Evolutionary conservation across 92 coral and sea anemone species (phyloP), one percentile per base, ranked within the genome.

Genomic region (Pocillopora meandrina): DNA sequence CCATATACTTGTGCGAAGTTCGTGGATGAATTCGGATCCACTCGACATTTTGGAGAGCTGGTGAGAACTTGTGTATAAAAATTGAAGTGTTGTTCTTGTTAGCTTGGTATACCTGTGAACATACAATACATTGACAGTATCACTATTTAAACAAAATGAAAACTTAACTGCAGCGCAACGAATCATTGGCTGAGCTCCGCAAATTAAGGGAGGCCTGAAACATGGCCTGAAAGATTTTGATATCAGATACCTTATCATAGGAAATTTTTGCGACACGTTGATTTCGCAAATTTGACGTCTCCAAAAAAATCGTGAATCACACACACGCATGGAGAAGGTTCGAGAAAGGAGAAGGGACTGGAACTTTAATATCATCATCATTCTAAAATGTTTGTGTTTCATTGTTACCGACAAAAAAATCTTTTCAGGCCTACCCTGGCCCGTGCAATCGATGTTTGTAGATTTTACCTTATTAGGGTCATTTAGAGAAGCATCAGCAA

Each of bases 31-130:
- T 52, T 13, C 74, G 72, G n/a, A 83, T 56, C 20, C 34, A 17
- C 0, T 10, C 15, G 9, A 34, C 74, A 12, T 71, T 63, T 35
- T 1, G 61, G 57, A 74, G 55, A 42, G 86, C 72, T 49, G 56
- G 0, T 21, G 65, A 21, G 1, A 83, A 49, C 55, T 16, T 73
- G 72, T 74, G 61, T 62, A 52, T 62, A 13, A 61, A 80, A 0
- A 63, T 64, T 49, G 80, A 5, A 12, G 33, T 83, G 63, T 62
- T 21, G 73, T 83, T 73, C 35, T 5, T 18, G n/a, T 83, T 83
- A 8, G 72, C 86, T 17, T 56, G 79, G 73, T 23, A 74, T 19
- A 0, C 2, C 86, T 83, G 80, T 12, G 33, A 9, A 56, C 49
- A 42, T 42, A 35, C 9, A 20, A 0, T 18, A 16, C 12, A 70